These are phyloP conservation scores for Ptiloglossa arizonensis DNA, from an alignment of 1,140 invertebrate genomes.

Conservation along the genomic window DNA sequence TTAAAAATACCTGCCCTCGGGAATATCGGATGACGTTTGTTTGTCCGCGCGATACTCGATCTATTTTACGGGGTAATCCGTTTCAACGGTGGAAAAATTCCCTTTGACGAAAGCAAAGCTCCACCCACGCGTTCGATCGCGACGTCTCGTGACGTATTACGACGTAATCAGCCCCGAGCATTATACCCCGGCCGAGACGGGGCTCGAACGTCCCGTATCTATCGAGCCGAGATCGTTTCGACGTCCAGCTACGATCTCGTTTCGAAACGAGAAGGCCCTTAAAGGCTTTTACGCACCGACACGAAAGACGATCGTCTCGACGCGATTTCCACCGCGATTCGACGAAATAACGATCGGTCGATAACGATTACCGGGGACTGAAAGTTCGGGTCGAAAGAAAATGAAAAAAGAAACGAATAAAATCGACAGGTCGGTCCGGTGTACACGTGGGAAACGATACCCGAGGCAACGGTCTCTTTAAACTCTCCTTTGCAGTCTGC, in stretches of 20 bases:
- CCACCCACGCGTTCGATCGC: background rate
- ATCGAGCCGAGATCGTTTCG: background rate
- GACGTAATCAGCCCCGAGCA: background rate
- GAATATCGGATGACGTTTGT: background rate
- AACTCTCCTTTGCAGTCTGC: constrained; percentile 56
- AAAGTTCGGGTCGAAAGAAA: too few species aligned
- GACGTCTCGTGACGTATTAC: background rate
- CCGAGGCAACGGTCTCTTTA: constrained; percentile 30
- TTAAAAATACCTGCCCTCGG: background rate
- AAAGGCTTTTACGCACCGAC: constrained; percentile 3
- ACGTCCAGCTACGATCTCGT: constrained; percentile 1
- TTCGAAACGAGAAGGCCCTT: background rate
- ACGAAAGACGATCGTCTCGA: background rate
- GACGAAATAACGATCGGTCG: too few species aligned
- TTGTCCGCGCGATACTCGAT: background rate
- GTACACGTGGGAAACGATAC: constrained; percentile 2
- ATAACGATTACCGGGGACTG: too few species aligned
- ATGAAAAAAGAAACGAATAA: background rate
- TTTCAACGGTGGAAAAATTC: background rate
- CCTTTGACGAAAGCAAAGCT: background rate
- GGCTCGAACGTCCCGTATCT: background rate
- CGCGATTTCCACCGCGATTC: background rate
- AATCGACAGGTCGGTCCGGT: background rate
- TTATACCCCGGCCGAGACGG: background rate
- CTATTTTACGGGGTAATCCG: background rate